Evolutionary conservation across 2,797 vertebrate species (phyloP), one percentile per base, ranked within the genome.

Genomic region (Echiichthys vipera): DNA sequence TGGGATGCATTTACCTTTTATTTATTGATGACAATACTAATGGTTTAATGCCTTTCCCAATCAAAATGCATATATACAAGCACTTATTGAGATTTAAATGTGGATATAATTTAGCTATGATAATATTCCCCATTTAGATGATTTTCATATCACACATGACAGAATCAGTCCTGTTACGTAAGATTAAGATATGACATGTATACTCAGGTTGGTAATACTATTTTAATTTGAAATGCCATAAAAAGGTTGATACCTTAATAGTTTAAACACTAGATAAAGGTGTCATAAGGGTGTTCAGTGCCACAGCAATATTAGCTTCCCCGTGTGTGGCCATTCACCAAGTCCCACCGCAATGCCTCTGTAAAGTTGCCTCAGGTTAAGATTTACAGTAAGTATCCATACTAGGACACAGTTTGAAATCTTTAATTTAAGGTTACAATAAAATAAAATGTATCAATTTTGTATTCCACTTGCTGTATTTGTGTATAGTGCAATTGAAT

Each of bases 341-440:
- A 64, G 46, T 77, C 55, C 71, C 74, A 89, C 88, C 84, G 55
- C 71, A 81, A 88, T 88, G 88, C 88, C 89, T 91, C 89, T 78
- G 86, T 54, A 64, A 82, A 83, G 78, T 85, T 91, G 83, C 86
- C 91, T 93, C 91, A 94, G 91, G 91, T 92, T 82, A 65, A 64
- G 17, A 5, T 84, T 78, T 83, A 71, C 68, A 87, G 45, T 46
- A 86, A 88, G 77, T 62, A 74, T 83, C 58, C 75, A 69, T 72
- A 32, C 20, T 46, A 74, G 53, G 55, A 67, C 67, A 36, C 46
- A 40, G 51, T 84, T 79, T 79, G 71, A 51, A 45, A 58, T 63
- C 10, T 65, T 51, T 6, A 42, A 74, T 11, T 58, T 17, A 45
- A 50, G 18, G 32, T 69, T 69, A 65, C 57, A 81, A 82, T 76